phyloP scores from a whole-genome alignment of 2,113 vertebrate species.

The Theristicus caerulescens region DNA sequence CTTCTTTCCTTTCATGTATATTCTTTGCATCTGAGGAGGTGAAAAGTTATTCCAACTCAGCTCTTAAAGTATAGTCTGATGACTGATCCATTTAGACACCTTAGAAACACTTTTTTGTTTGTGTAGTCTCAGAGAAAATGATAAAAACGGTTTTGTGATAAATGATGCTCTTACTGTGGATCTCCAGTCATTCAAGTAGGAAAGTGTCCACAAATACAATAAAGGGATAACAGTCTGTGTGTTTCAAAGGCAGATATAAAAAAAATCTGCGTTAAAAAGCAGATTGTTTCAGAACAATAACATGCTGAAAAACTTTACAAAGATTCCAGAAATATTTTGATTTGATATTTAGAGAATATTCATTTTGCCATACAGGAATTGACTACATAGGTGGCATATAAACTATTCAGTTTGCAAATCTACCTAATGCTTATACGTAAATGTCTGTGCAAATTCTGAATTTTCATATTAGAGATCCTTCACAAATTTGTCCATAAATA shows the following conservation, averaged over 20 bases:
- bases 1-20: neutral
- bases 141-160: neutral
- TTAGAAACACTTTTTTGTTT: neutral
- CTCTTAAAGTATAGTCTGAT: neutral
- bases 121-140: neutral
- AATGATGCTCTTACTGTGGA: neutral
- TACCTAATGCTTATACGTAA: neutral
- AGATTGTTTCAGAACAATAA: neutral
- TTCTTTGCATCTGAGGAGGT: neutral
- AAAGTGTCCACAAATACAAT: neutral
- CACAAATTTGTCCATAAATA: neutral
- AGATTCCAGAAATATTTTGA: neutral
- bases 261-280: neutral
- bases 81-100: neutral
- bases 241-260: neutral
- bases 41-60: neutral
- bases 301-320: neutral
- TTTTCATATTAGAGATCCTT: neutral
- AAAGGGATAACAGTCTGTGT: neutral
- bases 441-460: neutral
- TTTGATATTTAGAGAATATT: neutral
- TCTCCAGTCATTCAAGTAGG: neutral
- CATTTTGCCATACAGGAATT: neutral
- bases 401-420: neutral
- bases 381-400: fast-evolving